These are phyloP conservation scores for Sitobion miscanthi DNA, from an alignment of 1,140 invertebrate genomes.

Conservation along the genomic window DNA sequence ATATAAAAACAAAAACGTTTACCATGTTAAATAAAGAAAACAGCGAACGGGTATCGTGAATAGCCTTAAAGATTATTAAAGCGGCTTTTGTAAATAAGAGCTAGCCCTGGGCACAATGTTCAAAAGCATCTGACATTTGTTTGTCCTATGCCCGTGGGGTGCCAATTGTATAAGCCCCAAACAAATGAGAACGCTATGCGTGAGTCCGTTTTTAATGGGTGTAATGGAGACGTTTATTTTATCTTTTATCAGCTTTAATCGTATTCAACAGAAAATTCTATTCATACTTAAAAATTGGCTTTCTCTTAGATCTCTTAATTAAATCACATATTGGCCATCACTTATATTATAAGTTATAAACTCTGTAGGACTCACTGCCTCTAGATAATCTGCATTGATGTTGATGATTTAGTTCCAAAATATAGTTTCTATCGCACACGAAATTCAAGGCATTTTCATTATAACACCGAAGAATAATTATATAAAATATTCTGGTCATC, in stretches of 20 bases:
- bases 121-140: constrained; percentile 27
- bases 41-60: not conserved
- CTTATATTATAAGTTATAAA: not conserved
- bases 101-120: too few relatives aligned
- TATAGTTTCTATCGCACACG: not conserved
- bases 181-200: not conserved
- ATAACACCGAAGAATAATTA: not conserved
- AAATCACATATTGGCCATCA: not conserved
- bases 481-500: not conserved
- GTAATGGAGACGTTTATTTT: not conserved
- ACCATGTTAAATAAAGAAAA: constrained; percentile 29
- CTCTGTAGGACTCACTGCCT: not conserved
- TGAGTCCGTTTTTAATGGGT: not conserved
- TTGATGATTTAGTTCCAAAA: not conserved
- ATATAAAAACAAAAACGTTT: constrained; percentile 1
- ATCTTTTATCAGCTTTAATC: not conserved
- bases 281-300: not conserved
- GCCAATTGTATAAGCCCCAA: not conserved
- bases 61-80: constrained; percentile 29
- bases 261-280: not conserved
- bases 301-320: not conserved
- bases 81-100: constrained; percentile 13
- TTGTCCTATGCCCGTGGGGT: not conserved
- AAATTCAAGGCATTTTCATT: not conserved
- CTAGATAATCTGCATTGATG: too few relatives aligned